phyloP scores from a whole-genome alignment of 2,888 invertebrate genomes.

The Rhagonycha fulva region DNA sequence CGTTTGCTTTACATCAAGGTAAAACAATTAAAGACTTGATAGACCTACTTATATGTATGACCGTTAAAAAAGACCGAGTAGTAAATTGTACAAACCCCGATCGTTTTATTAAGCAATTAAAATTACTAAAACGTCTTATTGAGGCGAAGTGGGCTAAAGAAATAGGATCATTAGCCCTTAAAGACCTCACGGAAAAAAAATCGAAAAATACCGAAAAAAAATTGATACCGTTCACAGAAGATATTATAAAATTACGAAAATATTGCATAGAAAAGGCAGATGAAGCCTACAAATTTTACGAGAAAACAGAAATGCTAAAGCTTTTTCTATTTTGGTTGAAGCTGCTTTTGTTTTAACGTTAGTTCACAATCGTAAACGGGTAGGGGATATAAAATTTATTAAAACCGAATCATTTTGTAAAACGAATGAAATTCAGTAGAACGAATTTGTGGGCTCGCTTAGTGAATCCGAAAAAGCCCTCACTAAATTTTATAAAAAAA shows the following conservation, averaged over 20 bases:
- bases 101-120: neutral
- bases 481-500: no score
- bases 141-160: neutral
- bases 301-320: no score
- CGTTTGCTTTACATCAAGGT: neutral
- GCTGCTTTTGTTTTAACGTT: no score
- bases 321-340: no score
- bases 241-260: neutral
- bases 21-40: neutral
- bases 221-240: neutral
- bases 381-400: no score
- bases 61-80: neutral
- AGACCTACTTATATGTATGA: neutral
- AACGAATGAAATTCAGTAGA: no score
- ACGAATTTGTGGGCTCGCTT: no score
- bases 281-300: no score
- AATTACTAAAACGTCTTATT: neutral
- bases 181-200: neutral
- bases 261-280: neutral
- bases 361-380: no score
- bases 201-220: neutral
- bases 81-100: neutral
- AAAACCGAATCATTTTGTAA: no score
- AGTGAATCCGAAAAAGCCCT: no score
- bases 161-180: neutral